Base-by-base conservation (phyloP, 2,888 invertebrate species). In the Colletes collaris region DNA sequence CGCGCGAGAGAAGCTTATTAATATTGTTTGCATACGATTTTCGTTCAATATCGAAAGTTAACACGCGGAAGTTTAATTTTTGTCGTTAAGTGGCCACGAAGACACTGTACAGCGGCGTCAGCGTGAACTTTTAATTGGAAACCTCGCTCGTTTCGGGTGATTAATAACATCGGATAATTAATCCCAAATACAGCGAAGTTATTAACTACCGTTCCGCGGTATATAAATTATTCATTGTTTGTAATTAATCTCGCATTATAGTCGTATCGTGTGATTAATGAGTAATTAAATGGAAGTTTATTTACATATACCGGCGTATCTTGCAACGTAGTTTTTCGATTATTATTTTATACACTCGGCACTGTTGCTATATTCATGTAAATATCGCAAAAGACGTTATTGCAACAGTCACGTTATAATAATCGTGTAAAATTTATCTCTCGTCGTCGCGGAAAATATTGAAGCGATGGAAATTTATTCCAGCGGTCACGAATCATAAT, bases 211-310 rank as follows among this genome's bases (percentile, higher is more conserved):
- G 19, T 11, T 3, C 19, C 11, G 7, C 19, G 11, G 37, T 40
- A 49, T 35, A 59, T 58, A 40, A 37, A 68, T 59, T 37, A 68
- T 59, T 68, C 50, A 68, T 59, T 50, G 46, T 16, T 68, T 13
- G 19, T 58, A 59, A 68, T 59, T 50, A 59, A 50, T 58, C 58
- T 16, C 35, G 59, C 16, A 68, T 68, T 59, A 27, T 27, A 50
- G 35, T 58, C 11, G 35, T 11, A 19, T 37, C 19, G 8, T 1
- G n/a, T 37, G 8, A 59, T 56, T 19, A 50, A 59, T 37, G 58
- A 59, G 44, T 19, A 68, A 56, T 50, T 59, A 68, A 68, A 59
- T 19, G 68, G 40, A 44, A 60, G 16, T 60, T 19, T 46, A 19
- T 60, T 27, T 44, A 6, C 46, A 49, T 16, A 37, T 37, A 58